Conservation (phyloP, 2,888 invertebrate species). For the Magallana nippona region DNA sequence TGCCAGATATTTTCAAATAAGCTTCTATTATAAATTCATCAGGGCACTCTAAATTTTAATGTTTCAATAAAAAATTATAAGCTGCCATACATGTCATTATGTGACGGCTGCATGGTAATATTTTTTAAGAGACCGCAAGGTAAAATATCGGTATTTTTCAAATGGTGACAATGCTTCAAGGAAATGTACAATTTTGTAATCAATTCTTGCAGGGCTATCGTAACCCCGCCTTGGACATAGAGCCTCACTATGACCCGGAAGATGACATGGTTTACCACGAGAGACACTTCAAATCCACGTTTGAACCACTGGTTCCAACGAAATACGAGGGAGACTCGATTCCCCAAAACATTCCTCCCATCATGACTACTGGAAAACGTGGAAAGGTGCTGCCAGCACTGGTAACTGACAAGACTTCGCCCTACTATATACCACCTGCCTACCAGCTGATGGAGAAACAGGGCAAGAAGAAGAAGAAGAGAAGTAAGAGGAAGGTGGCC, state of each 20-base stretch:
- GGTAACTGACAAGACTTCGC: background rate
- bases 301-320: conserved; percentile 32
- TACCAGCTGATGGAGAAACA: conserved; percentile 23
- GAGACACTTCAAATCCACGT: conserved; percentile 16
- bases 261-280: conserved; percentile 13
- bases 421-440: conserved; percentile 13
- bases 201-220: background rate
- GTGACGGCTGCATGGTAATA: no score
- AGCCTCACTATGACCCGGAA: background rate
- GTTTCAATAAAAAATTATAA: no score
- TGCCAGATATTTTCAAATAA: no score
- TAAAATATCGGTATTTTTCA: no score
- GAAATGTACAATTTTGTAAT: no score
- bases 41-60: no score
- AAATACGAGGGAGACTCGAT: conserved; percentile 1
- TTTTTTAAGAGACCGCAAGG: no score
- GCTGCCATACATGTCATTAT: no score
- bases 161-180: no score
- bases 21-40: no score
- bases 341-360: conserved; percentile 11
- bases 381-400: conserved; percentile 22
- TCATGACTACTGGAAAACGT: conserved; percentile 5
- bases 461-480: background rate
- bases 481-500: conserved; percentile 2
- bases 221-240: conserved; percentile 26